Evolutionary conservation across 2,113 vertebrate species (phyloP).

Genomic region (Ciconia boyciana): DNA sequence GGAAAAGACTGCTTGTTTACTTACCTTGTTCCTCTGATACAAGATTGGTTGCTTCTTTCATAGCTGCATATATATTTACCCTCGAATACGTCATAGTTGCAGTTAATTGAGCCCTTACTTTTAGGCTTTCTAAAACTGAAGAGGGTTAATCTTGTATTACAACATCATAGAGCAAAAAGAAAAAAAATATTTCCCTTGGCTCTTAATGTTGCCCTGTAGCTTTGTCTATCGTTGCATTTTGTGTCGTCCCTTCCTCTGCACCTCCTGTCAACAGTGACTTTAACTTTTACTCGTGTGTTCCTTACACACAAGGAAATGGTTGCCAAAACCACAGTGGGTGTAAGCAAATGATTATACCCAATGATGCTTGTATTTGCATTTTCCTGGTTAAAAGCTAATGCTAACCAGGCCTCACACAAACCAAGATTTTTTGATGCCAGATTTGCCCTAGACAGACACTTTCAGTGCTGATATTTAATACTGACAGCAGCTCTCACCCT

Average conservation of each 20-base stretch:
- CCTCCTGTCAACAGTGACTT: not conserved
- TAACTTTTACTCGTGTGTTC: not conserved
- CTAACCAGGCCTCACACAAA: not conserved
- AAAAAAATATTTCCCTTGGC: not conserved
- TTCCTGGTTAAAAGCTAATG: not conserved
- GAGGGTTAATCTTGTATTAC: not conserved
- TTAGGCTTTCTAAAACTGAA: not conserved
- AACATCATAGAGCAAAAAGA: not conserved
- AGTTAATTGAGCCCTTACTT: not conserved
- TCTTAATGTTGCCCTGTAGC: not conserved
- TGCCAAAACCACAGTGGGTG: conserved; percentile 40
- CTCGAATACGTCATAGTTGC: not conserved
- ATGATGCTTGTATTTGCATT: not conserved
- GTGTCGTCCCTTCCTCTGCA: not conserved
- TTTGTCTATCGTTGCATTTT: not conserved
- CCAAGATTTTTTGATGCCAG: not conserved
- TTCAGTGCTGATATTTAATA: not conserved
- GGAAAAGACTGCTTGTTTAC: not conserved
- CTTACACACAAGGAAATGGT: conserved; percentile 32
- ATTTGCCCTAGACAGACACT: not conserved
- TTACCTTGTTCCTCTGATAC: not conserved
- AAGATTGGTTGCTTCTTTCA: not conserved
- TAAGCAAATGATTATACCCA: not conserved
- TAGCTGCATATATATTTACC: not conserved
- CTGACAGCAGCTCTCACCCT: not conserved